A percentile compares a stretch with the other conserved stretches of the same genome.
These are phyloP conservation scores for Xenopus tropicalis DNA, from an alignment of 2,113 vertebrate species.

Conservation along the genomic window UCB_Xtro_10.0 CM004447.2:109108001-109108500, in stretches of 20 bases:
- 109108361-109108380: background rate
- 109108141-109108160: too few species aligned
- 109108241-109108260: background rate
- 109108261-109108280: slow-evolving; percentile 5
- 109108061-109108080: too few species aligned
- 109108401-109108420: background rate
- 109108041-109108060: background rate
- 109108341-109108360: background rate
- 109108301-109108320: background rate
- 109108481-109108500: too few species aligned
- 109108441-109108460: too few species aligned
- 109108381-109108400: background rate
- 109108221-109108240: background rate
- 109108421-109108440: too few species aligned
- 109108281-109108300: background rate
- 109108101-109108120: too few species aligned
- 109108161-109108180: too few species aligned
- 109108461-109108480: too few species aligned
- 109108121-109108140: too few species aligned
- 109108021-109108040: background rate
- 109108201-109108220: background rate
- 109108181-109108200: background rate
- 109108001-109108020: too few species aligned
- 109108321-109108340: background rate
- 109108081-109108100: too few species aligned